These are phyloP conservation scores for Paralichthys olivaceus DNA, from an alignment of 2,113 vertebrate species.

Conservation along the genomic window DNA sequence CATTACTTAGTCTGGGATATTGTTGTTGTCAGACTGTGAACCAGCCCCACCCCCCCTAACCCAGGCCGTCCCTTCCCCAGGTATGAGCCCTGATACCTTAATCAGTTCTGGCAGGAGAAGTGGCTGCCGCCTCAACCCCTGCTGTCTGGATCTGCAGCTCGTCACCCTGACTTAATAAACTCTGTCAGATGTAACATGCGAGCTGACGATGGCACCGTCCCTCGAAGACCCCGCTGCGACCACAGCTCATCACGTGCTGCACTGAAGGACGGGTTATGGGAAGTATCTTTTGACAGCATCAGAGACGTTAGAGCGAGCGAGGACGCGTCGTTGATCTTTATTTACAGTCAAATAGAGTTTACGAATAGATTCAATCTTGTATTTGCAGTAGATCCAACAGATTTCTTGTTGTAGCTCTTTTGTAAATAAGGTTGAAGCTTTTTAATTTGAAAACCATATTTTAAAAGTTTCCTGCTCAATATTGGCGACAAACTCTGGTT, in stretches of 20 bases:
- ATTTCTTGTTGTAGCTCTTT: too few relatives aligned
- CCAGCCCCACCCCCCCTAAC: not conserved
- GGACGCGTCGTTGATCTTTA: too few relatives aligned
- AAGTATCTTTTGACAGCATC: too few relatives aligned
- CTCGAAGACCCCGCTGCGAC: constrained; percentile 4
- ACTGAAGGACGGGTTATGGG: too few relatives aligned
- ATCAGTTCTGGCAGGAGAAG: constrained; percentile 57
- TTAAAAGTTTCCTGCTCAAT: too few relatives aligned
- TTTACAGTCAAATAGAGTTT: too few relatives aligned
- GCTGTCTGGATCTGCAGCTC: constrained; percentile 46
- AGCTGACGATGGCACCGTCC: constrained; percentile 19
- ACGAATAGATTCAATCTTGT: too few relatives aligned
- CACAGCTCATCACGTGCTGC: not conserved
- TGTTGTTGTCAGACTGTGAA: constrained; percentile 16
- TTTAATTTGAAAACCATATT: too few relatives aligned
- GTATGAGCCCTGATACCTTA: constrained; percentile 40
- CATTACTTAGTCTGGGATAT: constrained; percentile 28
- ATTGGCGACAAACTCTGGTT: too few relatives aligned
- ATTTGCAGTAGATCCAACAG: too few relatives aligned
- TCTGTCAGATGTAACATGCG: constrained; percentile 41
- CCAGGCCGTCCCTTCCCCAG: not conserved
- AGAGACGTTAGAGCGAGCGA: too few relatives aligned
- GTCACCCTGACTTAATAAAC: constrained; percentile 55
- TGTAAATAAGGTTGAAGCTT: too few relatives aligned
- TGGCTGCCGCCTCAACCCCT: constrained; percentile 44